Conservation (phyloP, 1,140 invertebrate species). For the Magallana angulata region DNA sequence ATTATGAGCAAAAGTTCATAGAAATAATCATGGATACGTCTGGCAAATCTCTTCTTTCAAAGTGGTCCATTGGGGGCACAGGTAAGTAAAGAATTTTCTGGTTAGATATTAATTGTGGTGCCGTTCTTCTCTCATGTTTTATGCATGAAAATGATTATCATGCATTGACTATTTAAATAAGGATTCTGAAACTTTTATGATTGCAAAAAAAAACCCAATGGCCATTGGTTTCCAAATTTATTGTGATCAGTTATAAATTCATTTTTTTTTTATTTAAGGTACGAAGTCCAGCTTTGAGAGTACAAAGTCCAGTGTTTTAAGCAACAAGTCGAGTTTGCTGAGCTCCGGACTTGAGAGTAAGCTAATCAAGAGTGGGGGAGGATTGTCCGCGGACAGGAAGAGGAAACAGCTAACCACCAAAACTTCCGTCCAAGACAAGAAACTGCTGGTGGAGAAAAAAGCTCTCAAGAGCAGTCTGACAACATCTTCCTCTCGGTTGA, state of each 20-base stretch:
- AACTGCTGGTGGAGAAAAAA: conserved; percentile 17
- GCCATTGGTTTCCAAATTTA: no score
- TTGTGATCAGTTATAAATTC: no score
- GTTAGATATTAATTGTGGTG: no score
- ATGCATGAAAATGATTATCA: no score
- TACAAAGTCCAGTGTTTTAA: neutral
- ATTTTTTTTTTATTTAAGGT: neutral
- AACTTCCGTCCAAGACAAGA: conserved; percentile 1
- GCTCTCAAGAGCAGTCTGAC: neutral
- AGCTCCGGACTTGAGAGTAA: neutral
- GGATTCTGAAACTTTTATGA: no score
- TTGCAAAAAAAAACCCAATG: no score
- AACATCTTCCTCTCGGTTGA: neutral
- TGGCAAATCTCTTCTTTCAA: conserved; percentile 1
- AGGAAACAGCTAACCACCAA: conserved; percentile 6
- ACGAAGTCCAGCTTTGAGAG: neutral
- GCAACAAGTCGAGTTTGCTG: neutral
- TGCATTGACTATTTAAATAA: no score
- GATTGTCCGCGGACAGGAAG: neutral
- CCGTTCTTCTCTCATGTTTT: no score
- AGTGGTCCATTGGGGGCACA: neutral
- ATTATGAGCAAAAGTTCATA: no score
- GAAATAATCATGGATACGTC: neutral
- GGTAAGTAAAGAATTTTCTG: neutral
- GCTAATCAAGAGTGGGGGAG: neutral